Base-by-base conservation (phyloP, 2,113 vertebrate species). In the Turnix velox region DNA sequence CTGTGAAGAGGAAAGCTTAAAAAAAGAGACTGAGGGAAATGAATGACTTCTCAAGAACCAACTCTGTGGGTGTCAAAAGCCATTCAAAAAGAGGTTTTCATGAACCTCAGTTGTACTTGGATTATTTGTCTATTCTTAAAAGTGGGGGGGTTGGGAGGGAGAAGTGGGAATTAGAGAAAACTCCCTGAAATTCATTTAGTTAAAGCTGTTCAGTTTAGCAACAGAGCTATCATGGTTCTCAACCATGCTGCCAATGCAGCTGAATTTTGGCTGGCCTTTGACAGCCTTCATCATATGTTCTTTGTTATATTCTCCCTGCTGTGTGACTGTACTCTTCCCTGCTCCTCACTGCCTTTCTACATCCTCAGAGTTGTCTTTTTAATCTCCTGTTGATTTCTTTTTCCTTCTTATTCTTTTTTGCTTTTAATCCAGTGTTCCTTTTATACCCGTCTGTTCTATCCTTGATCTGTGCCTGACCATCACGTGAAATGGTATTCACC, bases 11-110 rank as follows among this genome's bases (percentile, higher is more conserved):
- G 16, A 73, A 65, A 90, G 7, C 11, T 63, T 61, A 12, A 69
- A 66, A 73, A 68, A 71, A 4, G 14, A 27, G 4, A 3, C 4
- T 2, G 1, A 31, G 14, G 4, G 4, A 6, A 8, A 14, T n/a
- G 16, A 74, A 73, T 57, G 46, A 27, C 6, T 79, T 37, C 57
- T 71, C 46, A 74, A 12, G 11, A 28, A 33, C 10, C 4, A 16
- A 5, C 7, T 66, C 33, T 27, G 24, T 73, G 28, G 39, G 7
- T 58, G 16, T n/a, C n/a, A n/a, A 73, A 65, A 69, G 46, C 57
- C 48, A 52, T 37, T 68, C 20, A 5, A 25, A 25, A 80, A 63
- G 18, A 48, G 14, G 14, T 71, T 87, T 87, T 18, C 59, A 14
- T 46, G 28, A 84, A 51, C 14, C 17, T 80, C 46, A 61, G 8